Base-by-base conservation (phyloP, 2,113 vertebrate species). In the Carollia perspicillata region DNA sequence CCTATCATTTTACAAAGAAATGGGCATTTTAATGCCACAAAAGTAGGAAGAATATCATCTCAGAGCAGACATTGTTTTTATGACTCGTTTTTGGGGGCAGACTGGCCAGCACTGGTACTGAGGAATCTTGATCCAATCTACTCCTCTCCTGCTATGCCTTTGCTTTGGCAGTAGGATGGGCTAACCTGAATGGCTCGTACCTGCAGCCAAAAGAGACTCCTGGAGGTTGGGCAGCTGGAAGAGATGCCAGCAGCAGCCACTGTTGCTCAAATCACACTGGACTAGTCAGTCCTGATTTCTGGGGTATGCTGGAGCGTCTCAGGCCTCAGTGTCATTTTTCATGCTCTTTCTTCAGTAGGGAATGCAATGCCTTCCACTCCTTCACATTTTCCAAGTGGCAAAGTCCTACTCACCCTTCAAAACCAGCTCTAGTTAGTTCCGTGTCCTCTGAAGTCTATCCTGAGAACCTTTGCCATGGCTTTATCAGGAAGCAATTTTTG, bases 401-500 rank as follows among this genome's bases (percentile, higher is more conserved):
- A 93, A 95, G 74, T 94, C 35, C 60, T 84, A 37, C 71, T 92
- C 69, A 80, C 87, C 68, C 77, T 92, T 92, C 77, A 90, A 81
- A 89, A 85, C n/a, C 60, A 81, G 84, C 77, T 93, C 44, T 68
- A 77, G 90, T 60, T 68, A 77, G 90, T 60, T 65, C 40, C 75
- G 18, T 14, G 33, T 37, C 58, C 28, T 77, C 89, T 69, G 51
- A 79, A 66, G 42, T 83, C 44, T 44, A 5, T 55, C 74, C 87
- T 58, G 60, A 75, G 72, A 37, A 26, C 40, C 40, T 37, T 80
- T 30, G 33, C 55, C 33, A 18, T 11, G 9, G 33, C 20, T 37
- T 30, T 18, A 33, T 22, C 12, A 79, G 58, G 58, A 44, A 71
- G 78, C 85, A 33, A 79, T 47, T 42, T 87, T n/a, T 44, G 79